Evolutionary conservation across 2,888 invertebrate genomes (phyloP), one percentile per base, ranked within the genome.

Genomic region (Tenthredo scrophulariae): DNA sequence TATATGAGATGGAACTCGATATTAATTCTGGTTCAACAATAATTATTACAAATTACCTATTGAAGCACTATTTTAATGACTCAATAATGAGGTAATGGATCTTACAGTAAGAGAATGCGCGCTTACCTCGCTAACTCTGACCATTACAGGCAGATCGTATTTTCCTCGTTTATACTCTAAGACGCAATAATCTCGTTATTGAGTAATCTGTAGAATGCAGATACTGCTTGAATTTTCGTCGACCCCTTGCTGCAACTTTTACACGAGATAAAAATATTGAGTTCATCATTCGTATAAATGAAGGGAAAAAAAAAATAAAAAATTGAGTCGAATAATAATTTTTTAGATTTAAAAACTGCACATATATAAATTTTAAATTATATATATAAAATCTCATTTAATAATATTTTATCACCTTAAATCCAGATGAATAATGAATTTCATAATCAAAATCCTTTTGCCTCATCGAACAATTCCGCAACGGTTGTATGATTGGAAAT

Each of bases 81-180:
- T 62, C 62, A 62, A 62, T 62, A 62, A 62, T 62, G 62, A 62
- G 62, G 62, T 62, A 62, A 62, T 62, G 62, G 26, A 62, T 62
- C 62, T 62, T 62, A 13, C 4, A 26, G 62, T 62, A 62, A 26
- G 62, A 62, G 62, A 62, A 22, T 22, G 62, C 22, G 62, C 62
- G 62, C 62, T 62, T 62, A 62, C 62, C 26, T 22, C 26, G 26
- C 26, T 62, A 26, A 10, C 26, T 54, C 54, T 54, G 54, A 54
- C n/a, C 26, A 26, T 62, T 62, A 62, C 26, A 22, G 62, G 13
- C 13, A 62, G 62, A 62, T 62, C 26, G 62, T 26, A 62, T 62
- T 62, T 62, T 62, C 62, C 10, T 26, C 62, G 62, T 26, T 26
- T 26, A 13, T 62, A 13, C 26, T 62, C 26, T 54, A 26, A 62